phyloP scores from a whole-genome alignment of 1,140 invertebrate species.

The Drosophila yakuba region DNA sequence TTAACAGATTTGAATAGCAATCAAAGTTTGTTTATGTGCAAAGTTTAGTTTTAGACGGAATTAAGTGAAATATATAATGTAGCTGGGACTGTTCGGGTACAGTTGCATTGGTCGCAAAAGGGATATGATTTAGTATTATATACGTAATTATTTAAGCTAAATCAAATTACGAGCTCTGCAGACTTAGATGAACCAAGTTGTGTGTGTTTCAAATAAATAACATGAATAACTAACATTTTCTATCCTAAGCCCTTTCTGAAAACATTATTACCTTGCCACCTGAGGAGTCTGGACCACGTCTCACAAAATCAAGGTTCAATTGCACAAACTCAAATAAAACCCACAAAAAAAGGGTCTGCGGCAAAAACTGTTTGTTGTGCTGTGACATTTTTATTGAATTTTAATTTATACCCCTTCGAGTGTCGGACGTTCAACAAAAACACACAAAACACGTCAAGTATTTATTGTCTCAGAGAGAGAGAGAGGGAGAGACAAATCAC shows the following conservation, averaged over 20 bases:
- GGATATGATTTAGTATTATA: not conserved
- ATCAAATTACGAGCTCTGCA: not conserved
- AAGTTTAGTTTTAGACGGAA: constrained; percentile 20
- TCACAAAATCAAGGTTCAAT: constrained; percentile 56
- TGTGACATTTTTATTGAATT: constrained; percentile 82
- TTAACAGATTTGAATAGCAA: constrained; percentile 70
- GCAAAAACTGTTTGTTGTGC: constrained; percentile 45
- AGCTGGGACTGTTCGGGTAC: not conserved
- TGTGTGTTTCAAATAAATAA: not conserved
- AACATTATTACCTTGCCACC: not conserved
- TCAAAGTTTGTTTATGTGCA: constrained; percentile 61
- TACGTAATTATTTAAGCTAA: not conserved
- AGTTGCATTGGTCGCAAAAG: not conserved
- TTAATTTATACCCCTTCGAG: constrained; percentile 73
- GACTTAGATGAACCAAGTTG: not conserved
- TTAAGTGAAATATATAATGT: constrained; percentile 1
- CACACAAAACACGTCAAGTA: constrained; percentile 40
- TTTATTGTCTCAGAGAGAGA: constrained; percentile 32
- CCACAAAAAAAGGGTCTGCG: constrained; percentile 23
- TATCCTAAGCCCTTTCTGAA: not conserved
- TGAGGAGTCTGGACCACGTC: constrained; percentile 2
- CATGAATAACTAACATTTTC: not conserved
- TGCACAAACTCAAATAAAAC: constrained; percentile 18
- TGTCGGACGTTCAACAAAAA: constrained; percentile 34
- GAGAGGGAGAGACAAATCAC: constrained; percentile 36